Percentiles rank a stretch among this genome's conserved stretches.
Conservation (phyloP, 2,888 invertebrate genomes). For the Zaprionus obscuricornis region DNA sequence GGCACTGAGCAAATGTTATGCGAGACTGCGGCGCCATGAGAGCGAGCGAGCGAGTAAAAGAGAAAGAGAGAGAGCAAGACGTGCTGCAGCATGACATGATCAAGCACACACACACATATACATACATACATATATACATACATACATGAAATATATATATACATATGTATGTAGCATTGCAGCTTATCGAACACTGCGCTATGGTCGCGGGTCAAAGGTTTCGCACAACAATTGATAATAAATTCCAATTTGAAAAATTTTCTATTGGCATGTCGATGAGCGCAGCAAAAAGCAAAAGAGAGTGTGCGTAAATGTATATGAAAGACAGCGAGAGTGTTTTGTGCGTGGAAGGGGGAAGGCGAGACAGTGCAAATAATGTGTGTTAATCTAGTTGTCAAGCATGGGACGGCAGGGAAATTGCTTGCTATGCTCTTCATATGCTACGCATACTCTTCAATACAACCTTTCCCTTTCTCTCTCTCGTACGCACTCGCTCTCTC, state of each 20-base stretch:
- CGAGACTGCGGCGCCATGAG: no score
- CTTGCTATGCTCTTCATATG: no score
- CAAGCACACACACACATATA: constrained; percentile 5
- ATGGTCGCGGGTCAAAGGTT: constrained; percentile 45
- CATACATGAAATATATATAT: constrained; percentile 21
- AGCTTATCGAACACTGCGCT: constrained; percentile 26
- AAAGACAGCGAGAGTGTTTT: no score
- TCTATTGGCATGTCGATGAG: no score
- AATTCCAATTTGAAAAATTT: constrained; percentile 22
- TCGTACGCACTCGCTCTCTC: constrained; percentile 1
- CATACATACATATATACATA: not conserved
- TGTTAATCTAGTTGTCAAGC: constrained; percentile 72
- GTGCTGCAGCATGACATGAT: constrained; percentile 38
- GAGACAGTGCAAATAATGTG: not conserved
- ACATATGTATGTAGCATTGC: constrained; percentile 9
- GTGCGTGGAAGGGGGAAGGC: not conserved
- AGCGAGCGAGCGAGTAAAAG: no score
- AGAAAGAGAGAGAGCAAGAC: no score
- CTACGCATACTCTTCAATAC: no score
- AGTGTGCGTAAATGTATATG: no score
- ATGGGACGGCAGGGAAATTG: no score
- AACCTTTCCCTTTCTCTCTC: not conserved
- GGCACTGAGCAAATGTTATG: constrained; percentile 28
- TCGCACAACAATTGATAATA: constrained; percentile 49
- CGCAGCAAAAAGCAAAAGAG: no score